Evolutionary conservation across 1,140 invertebrate genomes (phyloP).

Genomic region (Maconellicoccus hirsutus): DNA sequence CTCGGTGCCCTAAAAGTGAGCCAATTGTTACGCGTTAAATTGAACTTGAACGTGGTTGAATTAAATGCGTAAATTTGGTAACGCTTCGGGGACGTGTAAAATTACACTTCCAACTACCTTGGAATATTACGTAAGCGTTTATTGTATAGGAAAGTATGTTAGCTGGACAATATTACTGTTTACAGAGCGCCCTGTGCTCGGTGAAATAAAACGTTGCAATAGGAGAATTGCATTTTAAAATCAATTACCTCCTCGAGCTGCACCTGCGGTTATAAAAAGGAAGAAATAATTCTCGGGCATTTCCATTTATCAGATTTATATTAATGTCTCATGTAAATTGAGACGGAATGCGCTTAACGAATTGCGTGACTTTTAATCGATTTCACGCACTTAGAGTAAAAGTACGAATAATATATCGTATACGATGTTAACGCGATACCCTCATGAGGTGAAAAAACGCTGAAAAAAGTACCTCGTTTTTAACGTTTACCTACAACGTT

Average conservation of each 20-base stretch:
- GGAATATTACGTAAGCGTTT: neutral
- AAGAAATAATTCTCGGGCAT: neutral
- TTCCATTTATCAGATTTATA: slow-evolving; percentile 1
- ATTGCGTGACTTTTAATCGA: slow-evolving; percentile 8
- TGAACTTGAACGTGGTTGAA: neutral
- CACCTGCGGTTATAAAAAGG: slow-evolving; percentile 7
- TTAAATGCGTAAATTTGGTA: neutral
- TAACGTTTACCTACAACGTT: neutral
- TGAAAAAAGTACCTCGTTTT: neutral
- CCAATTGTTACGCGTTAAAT: neutral
- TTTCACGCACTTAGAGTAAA: slow-evolving; percentile 8
- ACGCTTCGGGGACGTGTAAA: no score
- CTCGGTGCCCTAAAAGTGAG: neutral
- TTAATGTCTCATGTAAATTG: slow-evolving; percentile 1
- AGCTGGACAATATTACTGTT: neutral
- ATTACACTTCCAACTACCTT: neutral
- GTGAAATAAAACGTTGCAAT: neutral
- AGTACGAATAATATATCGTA: neutral
- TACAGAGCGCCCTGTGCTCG: neutral
- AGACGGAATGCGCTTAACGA: neutral
- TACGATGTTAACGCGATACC: neutral
- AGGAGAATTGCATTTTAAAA: neutral
- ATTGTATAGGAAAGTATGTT: neutral
- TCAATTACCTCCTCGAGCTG: slow-evolving; percentile 2
- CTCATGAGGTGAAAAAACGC: neutral